Conservation (phyloP, 1,140 invertebrate genomes). For the Contarinia nasturtii region DNA sequence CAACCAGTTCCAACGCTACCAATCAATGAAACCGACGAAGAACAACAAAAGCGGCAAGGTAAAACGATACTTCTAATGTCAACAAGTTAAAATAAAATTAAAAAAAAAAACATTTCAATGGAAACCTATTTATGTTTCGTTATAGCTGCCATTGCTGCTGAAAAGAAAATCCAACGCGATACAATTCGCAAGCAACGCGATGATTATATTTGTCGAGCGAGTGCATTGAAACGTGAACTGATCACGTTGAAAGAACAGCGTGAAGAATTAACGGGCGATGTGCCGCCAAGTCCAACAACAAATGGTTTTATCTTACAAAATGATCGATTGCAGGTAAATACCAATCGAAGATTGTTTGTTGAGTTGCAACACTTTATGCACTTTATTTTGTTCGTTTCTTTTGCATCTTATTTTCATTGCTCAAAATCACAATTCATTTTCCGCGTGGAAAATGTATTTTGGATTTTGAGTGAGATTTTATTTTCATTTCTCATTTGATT, state of each 20-base stretch:
- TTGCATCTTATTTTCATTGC: background rate
- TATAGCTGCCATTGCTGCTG: constrained; percentile 49
- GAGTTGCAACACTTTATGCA: background rate
- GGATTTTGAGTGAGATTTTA: background rate
- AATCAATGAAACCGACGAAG: background rate
- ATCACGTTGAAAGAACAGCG: constrained; percentile 56
- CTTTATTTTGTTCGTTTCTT: background rate
- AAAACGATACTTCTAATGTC: background rate
- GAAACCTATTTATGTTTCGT: constrained; percentile 6
- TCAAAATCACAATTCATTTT: background rate
- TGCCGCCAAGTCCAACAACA: constrained; percentile 40
- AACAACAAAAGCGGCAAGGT: background rate
- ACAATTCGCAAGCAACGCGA: constrained; percentile 55
- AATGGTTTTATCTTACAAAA: constrained; percentile 56
- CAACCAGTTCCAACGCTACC: background rate
- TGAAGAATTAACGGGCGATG: constrained; percentile 42
- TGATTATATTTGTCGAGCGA: constrained; percentile 52
- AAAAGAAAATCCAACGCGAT: constrained; percentile 58
- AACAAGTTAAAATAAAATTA: background rate
- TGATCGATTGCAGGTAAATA: constrained; percentile 53
- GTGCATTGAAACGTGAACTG: constrained; percentile 48
- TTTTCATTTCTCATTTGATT: background rate
- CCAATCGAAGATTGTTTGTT: constrained; percentile 3
- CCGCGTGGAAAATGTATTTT: background rate
- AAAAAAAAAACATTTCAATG: background rate